These are phyloP conservation scores for Apus apus DNA, from an alignment of 2,113 vertebrate species.

Conservation along the genomic window DNA sequence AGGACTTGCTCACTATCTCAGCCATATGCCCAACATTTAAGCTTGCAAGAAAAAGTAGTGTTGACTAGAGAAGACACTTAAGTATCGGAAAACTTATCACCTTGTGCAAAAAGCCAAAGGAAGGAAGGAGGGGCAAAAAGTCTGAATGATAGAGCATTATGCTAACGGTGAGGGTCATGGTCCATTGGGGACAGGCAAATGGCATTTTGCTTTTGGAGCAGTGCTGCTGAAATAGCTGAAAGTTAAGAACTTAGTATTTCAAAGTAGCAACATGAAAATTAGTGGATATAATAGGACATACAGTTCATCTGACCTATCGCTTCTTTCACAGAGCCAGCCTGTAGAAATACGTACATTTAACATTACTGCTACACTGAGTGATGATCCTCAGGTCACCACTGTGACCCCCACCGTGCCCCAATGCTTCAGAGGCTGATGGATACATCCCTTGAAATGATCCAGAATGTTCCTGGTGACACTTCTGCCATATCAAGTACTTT, in stretches of 20 bases:
- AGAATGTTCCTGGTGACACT: background rate
- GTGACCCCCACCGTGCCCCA: background rate
- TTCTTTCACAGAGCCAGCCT: background rate
- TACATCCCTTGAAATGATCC: background rate
- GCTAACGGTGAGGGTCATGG: accelerated
- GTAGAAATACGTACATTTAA: accelerated
- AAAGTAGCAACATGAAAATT: background rate
- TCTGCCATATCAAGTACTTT: background rate
- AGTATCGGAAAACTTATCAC: background rate
- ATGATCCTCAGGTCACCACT: background rate
- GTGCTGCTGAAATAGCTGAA: background rate
- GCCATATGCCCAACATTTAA: background rate
- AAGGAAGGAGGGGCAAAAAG: background rate
- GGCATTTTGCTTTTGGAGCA: background rate
- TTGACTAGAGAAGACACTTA: background rate
- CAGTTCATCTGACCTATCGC: background rate
- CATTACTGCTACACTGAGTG: background rate
- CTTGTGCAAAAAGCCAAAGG: background rate
- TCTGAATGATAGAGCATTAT: background rate
- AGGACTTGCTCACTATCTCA: background rate
- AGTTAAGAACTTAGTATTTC: background rate
- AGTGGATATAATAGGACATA: background rate
- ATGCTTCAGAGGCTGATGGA: background rate
- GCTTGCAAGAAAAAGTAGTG: background rate
- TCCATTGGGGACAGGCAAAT: background rate